These are phyloP conservation scores for Elachura formosa DNA, from an alignment of 2,113 vertebrate species.

Conservation along the genomic window DNA sequence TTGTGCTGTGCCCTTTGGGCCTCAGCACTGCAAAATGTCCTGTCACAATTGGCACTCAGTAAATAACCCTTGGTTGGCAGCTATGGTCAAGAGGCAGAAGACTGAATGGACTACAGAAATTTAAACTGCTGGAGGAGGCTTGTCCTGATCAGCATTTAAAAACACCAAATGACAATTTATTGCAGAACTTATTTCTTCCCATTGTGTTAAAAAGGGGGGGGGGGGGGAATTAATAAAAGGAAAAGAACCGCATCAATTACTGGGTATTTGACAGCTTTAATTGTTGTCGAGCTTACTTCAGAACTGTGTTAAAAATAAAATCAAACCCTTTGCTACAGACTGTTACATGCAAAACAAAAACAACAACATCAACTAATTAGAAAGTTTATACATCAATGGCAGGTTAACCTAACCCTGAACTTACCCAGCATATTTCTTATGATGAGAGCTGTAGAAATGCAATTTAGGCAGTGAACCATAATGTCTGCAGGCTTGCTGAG, in stretches of 20 bases:
- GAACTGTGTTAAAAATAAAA: background rate
- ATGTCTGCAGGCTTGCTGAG: background rate
- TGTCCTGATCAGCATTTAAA: background rate
- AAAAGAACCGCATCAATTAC: background rate
- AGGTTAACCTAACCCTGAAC: background rate
- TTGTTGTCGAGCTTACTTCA: background rate
- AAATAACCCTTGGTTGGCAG: slow-evolving; percentile 16
- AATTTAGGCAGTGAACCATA: slow-evolving; percentile 5
- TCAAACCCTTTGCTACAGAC: background rate
- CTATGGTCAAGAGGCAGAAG: background rate
- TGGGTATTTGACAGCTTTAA: background rate
- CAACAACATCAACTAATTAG: background rate
- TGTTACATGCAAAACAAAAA: background rate
- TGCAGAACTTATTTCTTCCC: background rate
- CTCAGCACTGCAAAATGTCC: background rate
- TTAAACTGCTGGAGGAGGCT: background rate
- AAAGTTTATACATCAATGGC: background rate
- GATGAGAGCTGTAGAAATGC: background rate
- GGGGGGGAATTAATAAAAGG: too few relatives aligned
- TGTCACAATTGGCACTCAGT: slow-evolving; percentile 10
- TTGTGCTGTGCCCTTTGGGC: background rate
- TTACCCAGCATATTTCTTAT: background rate
- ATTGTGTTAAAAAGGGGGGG: background rate
- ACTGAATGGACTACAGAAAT: background rate
- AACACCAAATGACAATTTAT: background rate